Conservation (phyloP, 2,113 vertebrate genomes). For the Todiramphus chloris region DNA sequence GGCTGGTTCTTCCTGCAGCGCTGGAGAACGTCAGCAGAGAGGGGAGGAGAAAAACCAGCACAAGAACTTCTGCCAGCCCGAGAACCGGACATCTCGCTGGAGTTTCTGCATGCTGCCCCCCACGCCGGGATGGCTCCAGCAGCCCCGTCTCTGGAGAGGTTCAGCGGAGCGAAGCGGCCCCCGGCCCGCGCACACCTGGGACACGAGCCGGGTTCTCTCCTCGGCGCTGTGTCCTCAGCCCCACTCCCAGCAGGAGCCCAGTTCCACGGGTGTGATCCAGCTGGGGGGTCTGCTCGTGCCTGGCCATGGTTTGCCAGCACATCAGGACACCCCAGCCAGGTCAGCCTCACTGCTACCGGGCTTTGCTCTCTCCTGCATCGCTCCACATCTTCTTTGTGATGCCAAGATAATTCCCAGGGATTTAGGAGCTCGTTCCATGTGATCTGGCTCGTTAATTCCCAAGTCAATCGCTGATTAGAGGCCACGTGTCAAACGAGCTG, state of each 20-base stretch:
- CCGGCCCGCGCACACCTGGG: neutral
- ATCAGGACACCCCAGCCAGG: neutral
- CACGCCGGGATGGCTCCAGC: neutral
- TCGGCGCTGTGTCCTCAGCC: neutral
- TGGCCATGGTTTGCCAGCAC: fast-evolving
- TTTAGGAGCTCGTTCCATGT: neutral
- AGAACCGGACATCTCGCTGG: too few relatives aligned
- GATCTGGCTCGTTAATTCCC: neutral
- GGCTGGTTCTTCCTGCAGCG: neutral
- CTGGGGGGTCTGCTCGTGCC: neutral
- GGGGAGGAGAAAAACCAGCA: neutral
- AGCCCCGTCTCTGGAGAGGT: neutral
- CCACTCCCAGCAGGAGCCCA: too few relatives aligned
- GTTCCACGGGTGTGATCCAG: too few relatives aligned
- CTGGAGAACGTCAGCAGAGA: too few relatives aligned
- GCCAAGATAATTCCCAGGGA: neutral
- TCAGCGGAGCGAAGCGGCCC: neutral
- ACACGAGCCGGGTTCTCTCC: neutral
- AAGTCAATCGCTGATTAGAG: neutral
- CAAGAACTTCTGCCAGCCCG: neutral
- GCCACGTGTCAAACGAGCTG: neutral
- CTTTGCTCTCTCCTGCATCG: neutral
- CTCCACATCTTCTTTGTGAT: neutral
- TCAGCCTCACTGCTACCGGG: neutral
- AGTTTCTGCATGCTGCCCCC: neutral